Conservation (phyloP, 2,797 vertebrate species). For the Protonibea diacanthus region DNA sequence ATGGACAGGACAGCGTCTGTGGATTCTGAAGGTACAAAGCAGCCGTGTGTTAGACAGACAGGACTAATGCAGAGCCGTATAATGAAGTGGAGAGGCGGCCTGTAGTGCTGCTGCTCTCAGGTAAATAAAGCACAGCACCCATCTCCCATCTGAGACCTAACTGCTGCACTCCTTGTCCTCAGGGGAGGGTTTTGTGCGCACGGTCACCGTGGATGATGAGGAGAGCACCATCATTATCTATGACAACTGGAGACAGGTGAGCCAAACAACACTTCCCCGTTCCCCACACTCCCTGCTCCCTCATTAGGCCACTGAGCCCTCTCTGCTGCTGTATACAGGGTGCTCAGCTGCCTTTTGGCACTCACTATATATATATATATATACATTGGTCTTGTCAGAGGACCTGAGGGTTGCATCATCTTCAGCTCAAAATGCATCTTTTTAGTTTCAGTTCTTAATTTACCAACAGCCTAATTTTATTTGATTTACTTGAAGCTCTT, state of each 20-base stretch:
- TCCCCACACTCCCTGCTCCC: constrained; percentile 40
- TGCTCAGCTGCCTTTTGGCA: constrained; percentile 19
- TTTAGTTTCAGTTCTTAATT: not conserved
- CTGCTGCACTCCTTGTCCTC: constrained; percentile 64
- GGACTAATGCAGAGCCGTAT: not conserved
- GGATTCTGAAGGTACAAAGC: constrained; percentile 84
- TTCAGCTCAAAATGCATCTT: not conserved
- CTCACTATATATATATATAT: not conserved
- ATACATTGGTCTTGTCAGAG: not conserved
- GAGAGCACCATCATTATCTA: constrained; percentile 91
- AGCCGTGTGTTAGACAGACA: constrained; percentile 28
- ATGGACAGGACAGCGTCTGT: constrained; percentile 84
- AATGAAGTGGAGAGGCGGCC: not conserved
- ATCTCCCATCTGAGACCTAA: constrained; percentile 57
- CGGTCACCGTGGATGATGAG: constrained; percentile 90
- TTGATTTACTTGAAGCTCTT: not conserved
- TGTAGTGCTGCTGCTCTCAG: not conserved
- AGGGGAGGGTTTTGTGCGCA: constrained; percentile 90
- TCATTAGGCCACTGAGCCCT: constrained; percentile 48
- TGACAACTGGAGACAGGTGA: constrained; percentile 95
- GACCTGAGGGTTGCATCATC: not conserved
- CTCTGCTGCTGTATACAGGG: constrained; percentile 27
- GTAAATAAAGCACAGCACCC: constrained; percentile 51
- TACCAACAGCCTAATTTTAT: not conserved
- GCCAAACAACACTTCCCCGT: constrained; percentile 58